A percentile compares a stretch with the other conserved stretches of the same genome.
These are phyloP conservation scores for Spicauda simplicius DNA, from an alignment of 2,888 invertebrate species.

Conservation along the genomic window DNA sequence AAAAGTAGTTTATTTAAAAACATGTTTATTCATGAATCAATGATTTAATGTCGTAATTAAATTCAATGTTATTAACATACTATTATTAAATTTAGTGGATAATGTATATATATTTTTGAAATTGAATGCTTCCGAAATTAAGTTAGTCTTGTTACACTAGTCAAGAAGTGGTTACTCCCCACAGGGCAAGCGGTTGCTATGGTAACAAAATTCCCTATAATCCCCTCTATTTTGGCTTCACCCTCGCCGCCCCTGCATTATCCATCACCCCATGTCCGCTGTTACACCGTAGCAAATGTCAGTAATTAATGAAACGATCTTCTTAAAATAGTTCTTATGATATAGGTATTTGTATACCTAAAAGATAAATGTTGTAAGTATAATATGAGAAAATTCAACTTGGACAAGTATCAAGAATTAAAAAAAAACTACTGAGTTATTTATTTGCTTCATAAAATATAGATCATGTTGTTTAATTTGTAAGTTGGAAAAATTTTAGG, in stretches of 20 bases:
- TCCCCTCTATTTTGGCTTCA: conserved; percentile 72
- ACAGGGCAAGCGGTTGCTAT: conserved; percentile 59
- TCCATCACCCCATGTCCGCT: conserved; percentile 41
- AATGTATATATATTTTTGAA: neutral
- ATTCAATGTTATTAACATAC: no score
- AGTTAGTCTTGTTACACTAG: neutral
- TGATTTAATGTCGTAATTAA: no score
- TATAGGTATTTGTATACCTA: conserved; percentile 8
- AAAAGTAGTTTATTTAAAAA: no score
- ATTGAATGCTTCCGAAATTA: neutral
- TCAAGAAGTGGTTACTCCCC: conserved; percentile 51
- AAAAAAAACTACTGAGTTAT: no score
- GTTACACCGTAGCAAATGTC: conserved; percentile 59
- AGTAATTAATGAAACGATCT: conserved; percentile 14
- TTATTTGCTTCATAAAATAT: no score
- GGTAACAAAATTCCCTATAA: conserved; percentile 71
- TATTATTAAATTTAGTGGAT: no score
- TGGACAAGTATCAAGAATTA: no score
- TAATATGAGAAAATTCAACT: no score
- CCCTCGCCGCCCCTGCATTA: conserved; percentile 57
- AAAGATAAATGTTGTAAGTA: no score
- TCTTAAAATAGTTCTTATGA: conserved; percentile 11
- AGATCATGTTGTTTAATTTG: no score
- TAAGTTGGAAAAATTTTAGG: no score
- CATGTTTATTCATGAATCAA: no score